phyloP scores from a whole-genome alignment of 2,113 vertebrate genomes.

The Oreochromis niloticus region DNA sequence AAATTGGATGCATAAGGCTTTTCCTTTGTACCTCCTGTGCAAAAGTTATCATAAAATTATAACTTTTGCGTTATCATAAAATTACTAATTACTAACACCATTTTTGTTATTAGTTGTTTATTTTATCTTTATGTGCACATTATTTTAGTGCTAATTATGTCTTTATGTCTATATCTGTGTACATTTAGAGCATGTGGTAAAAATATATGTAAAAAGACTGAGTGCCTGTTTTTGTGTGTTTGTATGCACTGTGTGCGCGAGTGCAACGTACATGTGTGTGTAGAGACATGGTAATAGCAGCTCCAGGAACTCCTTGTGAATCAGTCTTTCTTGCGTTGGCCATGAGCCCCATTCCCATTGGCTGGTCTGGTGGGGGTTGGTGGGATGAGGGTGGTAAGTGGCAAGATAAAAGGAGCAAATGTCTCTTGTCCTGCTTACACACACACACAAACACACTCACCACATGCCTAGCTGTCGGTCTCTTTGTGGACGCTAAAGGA shows the following conservation, averaged over 20 bases:
- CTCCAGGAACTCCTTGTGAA: conserved; percentile 32
- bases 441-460: background rate
- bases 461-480: background rate
- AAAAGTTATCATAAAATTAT: background rate
- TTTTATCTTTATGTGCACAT: background rate
- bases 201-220: background rate
- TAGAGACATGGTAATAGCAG: background rate
- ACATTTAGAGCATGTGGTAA: background rate
- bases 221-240: background rate
- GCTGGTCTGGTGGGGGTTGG: conserved; percentile 34
- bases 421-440: conserved; percentile 34
- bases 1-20: background rate
- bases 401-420: conserved; percentile 69
- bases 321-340: conserved; percentile 20
- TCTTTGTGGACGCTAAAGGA: background rate
- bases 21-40: background rate
- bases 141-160: background rate
- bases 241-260: background rate
- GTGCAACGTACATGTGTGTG: background rate
- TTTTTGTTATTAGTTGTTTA: background rate
- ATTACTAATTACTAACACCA: background rate
- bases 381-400: conserved; percentile 28
- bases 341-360: conserved; percentile 60
- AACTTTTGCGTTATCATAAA: background rate
- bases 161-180: background rate